Conservation (phyloP, 2,888 invertebrate genomes). For the Ophioninae sp. region DNA sequence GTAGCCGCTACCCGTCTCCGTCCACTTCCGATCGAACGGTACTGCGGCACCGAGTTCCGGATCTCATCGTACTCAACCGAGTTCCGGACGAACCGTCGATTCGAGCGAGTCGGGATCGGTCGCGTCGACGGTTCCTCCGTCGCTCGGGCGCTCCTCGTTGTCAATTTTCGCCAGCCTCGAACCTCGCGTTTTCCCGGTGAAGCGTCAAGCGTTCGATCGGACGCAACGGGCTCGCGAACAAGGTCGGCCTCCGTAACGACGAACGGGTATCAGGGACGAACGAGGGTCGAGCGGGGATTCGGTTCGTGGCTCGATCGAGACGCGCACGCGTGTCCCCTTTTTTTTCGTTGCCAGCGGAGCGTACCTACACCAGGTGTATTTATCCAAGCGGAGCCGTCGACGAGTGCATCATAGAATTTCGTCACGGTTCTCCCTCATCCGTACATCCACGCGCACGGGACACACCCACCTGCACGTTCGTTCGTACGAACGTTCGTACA, state of each 20-base stretch:
- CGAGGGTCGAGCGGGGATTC: conserved; percentile 21
- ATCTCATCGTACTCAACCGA: too few species aligned
- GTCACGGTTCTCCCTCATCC: neutral
- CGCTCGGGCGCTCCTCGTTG: neutral
- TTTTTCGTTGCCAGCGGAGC: conserved; percentile 10
- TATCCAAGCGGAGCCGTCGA: neutral
- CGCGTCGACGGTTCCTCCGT: neutral
- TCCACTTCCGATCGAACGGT: neutral
- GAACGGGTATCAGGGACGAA: conserved; percentile 22
- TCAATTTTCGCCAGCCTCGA: neutral
- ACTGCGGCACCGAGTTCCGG: too few species aligned
- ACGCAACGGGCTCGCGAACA: conserved; percentile 9
- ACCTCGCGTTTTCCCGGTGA: neutral
- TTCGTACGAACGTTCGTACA: neutral
- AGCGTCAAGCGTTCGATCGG: conserved; percentile 2
- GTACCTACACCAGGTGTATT: conserved; percentile 2
- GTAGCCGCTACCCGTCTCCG: neutral
- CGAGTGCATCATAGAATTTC: conserved; percentile 11
- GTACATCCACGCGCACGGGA: neutral
- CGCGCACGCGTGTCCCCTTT: conserved; percentile 11
- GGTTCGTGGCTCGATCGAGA: conserved; percentile 17
- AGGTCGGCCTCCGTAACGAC: conserved; percentile 3
- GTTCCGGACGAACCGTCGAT: too few species aligned
- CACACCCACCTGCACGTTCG: neutral
- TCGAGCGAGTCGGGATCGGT: too few species aligned